Conservation (phyloP, 2,113 vertebrate species). For the Gopherus flavomarginatus region DNA sequence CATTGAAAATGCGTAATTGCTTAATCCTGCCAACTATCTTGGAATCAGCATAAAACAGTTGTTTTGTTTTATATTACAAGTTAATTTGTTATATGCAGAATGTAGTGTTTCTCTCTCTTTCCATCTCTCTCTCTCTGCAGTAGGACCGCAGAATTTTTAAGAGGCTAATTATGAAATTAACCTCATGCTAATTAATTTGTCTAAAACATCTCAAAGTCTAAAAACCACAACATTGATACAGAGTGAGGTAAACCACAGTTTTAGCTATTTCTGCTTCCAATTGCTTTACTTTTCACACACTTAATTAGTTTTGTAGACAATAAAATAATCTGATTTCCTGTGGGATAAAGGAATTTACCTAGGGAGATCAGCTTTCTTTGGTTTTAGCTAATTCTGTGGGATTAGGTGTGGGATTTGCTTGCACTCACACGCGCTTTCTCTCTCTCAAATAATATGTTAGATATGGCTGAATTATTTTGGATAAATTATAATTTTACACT, state of each 20-base stretch:
- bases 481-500: not conserved
- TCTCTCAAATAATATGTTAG: not conserved
- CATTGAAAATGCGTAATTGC: slow-evolving; percentile 43
- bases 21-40: slow-evolving; percentile 29
- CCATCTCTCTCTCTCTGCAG: not conserved
- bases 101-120: not conserved
- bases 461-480: not conserved
- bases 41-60: slow-evolving; percentile 29
- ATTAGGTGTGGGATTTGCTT: not conserved
- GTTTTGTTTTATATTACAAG: slow-evolving; percentile 1
- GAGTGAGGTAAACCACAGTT: slow-evolving; percentile 5
- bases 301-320: slow-evolving; percentile 46
- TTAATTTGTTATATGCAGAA: not conserved
- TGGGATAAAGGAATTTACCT: not conserved
- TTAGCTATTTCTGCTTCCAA: slow-evolving; percentile 29
- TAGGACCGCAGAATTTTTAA: not conserved
- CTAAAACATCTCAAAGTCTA: not conserved
- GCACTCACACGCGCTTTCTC: rapidly evolving
- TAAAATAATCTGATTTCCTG: slow-evolving; percentile 28
- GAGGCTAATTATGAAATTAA: not conserved
- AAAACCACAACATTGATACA: slow-evolving; percentile 34
- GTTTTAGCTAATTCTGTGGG: not conserved
- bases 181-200: slow-evolving; percentile 51
- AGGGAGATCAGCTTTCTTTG: not conserved
- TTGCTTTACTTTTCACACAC: slow-evolving; percentile 23